Evolutionary conservation across 2,797 vertebrate species (phyloP).

Genomic region (Sebastes paucispinis): DNA sequence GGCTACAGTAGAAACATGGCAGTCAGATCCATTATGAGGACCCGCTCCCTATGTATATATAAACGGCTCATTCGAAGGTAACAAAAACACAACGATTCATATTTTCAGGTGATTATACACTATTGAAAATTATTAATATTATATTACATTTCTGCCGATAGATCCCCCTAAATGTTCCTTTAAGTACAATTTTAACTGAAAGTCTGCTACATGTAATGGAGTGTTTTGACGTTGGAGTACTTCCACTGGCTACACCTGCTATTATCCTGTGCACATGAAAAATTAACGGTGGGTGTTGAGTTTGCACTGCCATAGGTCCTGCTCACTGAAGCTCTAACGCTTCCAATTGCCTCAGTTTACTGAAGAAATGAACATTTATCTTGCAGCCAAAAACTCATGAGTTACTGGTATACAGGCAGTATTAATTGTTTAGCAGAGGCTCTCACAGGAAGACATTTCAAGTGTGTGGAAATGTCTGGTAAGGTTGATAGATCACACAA

Average conservation of each 20-base stretch:
- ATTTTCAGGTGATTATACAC: too few relatives aligned
- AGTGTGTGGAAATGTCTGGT: conserved; percentile 1
- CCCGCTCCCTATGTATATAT: too few relatives aligned
- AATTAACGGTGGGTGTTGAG: background rate
- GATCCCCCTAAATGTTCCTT: background rate
- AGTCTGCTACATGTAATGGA: background rate
- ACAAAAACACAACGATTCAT: too few relatives aligned
- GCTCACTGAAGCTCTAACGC: background rate
- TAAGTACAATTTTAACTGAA: background rate
- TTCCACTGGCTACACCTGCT: background rate
- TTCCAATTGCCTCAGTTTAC: background rate
- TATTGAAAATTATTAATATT: too few relatives aligned
- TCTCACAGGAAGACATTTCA: background rate
- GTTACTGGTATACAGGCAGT: background rate
- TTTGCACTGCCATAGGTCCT: background rate
- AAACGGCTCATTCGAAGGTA: too few relatives aligned
- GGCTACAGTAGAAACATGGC: too few relatives aligned
- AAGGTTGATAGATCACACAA: background rate
- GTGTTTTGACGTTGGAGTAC: background rate
- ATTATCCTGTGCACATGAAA: background rate
- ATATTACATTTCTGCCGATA: too few relatives aligned
- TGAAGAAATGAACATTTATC: background rate
- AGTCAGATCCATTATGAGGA: accelerated
- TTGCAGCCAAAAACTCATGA: background rate
- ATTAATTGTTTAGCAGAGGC: background rate